Base-by-base conservation (phyloP, 2,888 invertebrate species). In the Acanthopleura granulata region DNA sequence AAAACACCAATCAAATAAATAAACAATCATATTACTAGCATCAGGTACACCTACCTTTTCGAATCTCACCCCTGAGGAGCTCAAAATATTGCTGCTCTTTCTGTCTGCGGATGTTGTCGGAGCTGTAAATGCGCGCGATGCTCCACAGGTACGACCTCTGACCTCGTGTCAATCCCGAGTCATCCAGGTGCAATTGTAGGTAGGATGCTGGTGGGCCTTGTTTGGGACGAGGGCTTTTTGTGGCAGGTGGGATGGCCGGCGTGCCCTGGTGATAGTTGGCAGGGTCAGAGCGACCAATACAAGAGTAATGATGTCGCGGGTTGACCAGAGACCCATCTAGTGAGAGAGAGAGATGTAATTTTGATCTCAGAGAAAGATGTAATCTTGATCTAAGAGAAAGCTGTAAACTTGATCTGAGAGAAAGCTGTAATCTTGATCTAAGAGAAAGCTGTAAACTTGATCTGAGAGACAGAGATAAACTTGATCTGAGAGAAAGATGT, bases 101-200 rank as follows among this genome's bases (percentile, higher is more conserved):
- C n/a, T 83, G 77, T 25, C 77, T 72, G 30, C 82, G 81, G 81
- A 87, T 80, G 74, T 83, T 81, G 25, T 82, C 80, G 30, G 82
- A 79, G 73, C 82, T 83, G 77, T 87, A 87, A 57, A 85, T 82
- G 51, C 81, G 81, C 40, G 85, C 83, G 66, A 86, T 86, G 73
- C 84, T 85, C 79, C 79, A 81, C 51, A 87, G 75, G 77, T 87
- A 87, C 9, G 79, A 69, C 66, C 80, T 82, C 70, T 85, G 86
- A 62, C 86, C 86, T 0, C 75, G 73, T 6, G 79, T 80, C 71
- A 86, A 76, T 27, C 81, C 82, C 4, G 80, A 72, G 40, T 74
- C 78, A 57, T 82, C 78, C 25, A 74, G 76, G 73, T 57, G 30
- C 27, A 25, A 40, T 51, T 51, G 14, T 51, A 15, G 72, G 73